phyloP scores from a whole-genome alignment of 2,113 vertebrate species.

The Serranochromis macrocephalus region DNA sequence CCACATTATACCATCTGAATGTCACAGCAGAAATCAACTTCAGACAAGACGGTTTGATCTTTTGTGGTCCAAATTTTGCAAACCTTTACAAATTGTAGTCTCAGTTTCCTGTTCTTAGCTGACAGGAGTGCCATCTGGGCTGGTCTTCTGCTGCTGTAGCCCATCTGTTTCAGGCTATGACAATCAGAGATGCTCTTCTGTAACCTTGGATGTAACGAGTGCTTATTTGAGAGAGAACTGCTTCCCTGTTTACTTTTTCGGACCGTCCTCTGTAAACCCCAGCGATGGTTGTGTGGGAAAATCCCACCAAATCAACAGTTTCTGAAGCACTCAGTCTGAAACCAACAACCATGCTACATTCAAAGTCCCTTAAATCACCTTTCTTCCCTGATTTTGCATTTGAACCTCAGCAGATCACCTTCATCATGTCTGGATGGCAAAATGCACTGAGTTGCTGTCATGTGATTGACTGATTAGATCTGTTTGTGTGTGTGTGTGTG shows the following conservation, averaged over 20 bases:
- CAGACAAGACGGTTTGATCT: neutral
- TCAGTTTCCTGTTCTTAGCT: neutral
- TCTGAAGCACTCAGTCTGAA: neutral
- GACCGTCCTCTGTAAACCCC: neutral
- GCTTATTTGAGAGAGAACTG: neutral
- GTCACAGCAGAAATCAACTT: neutral
- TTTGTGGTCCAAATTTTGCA: neutral
- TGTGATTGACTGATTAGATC: neutral
- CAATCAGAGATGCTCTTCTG: neutral
- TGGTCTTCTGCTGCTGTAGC: neutral
- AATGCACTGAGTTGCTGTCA: neutral
- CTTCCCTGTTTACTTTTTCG: neutral
- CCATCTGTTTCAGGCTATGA: neutral
- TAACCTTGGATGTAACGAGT: neutral
- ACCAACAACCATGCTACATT: neutral
- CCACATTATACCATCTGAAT: neutral
- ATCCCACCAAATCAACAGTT: neutral
- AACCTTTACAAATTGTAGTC: neutral
- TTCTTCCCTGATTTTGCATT: neutral
- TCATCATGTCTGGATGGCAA: neutral
- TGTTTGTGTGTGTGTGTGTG: rapidly evolving
- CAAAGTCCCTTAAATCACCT: neutral
- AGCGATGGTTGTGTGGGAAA: neutral
- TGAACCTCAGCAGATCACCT: neutral
- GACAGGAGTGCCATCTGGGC: neutral